Conservation (phyloP, 2,888 invertebrate species). For the Abscondita cerata region DNA sequence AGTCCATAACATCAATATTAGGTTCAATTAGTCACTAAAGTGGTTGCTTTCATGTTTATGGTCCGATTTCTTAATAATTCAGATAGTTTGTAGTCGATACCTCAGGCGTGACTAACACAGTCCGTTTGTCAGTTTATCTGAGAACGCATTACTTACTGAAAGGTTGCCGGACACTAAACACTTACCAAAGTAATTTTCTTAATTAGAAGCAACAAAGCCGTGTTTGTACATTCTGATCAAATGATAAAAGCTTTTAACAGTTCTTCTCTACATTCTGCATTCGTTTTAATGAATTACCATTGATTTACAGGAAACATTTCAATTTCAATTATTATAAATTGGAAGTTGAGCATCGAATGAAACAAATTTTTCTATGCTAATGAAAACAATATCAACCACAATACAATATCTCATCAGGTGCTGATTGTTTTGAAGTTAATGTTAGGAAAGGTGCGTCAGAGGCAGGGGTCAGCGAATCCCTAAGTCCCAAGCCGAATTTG, state of each 20-base stretch:
- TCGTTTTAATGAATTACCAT: slow-evolving; percentile 9
- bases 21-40: slow-evolving; percentile 43
- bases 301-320: slow-evolving; percentile 14
- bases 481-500: slow-evolving; percentile 57
- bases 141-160: slow-evolving; percentile 31
- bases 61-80: slow-evolving; percentile 45
- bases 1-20: slow-evolving; percentile 2
- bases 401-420: slow-evolving; percentile 40
- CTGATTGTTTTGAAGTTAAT: slow-evolving; percentile 41
- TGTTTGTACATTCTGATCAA: slow-evolving; percentile 44
- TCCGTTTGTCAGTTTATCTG: slow-evolving; percentile 34
- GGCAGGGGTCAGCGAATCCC: slow-evolving; percentile 50
- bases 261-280: slow-evolving; percentile 25
- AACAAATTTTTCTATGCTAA: slow-evolving; percentile 13
- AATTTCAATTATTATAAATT: background rate
- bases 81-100: slow-evolving; percentile 33
- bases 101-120: slow-evolving; percentile 42
- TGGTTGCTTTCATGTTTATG: slow-evolving; percentile 34
- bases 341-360: background rate
- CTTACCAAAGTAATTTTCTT: slow-evolving; percentile 44
- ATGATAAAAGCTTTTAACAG: slow-evolving; percentile 39
- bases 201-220: slow-evolving; percentile 39
- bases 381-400: slow-evolving; percentile 26
- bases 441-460: slow-evolving; percentile 34
- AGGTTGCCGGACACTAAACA: slow-evolving; percentile 41